A percentile compares a stretch with the other conserved stretches of the same genome.
These are phyloP conservation scores for Cheumatopsyche charites DNA, from an alignment of 1,140 invertebrate species.

Conservation along the genomic window DNA sequence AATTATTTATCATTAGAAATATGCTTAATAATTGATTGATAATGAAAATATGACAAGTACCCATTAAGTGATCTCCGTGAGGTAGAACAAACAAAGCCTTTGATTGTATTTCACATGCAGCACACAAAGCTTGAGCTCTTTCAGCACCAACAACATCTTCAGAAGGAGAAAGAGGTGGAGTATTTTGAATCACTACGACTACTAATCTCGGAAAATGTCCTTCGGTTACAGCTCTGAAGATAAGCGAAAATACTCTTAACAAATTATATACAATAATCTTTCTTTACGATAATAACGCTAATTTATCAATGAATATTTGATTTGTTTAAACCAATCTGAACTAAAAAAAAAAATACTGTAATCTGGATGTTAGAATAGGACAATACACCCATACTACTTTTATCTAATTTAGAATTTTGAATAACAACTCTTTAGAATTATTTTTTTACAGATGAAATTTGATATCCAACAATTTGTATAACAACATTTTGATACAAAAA, in stretches of 20 bases:
- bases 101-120: constrained; percentile 87
- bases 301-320: not conserved
- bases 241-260: not conserved
- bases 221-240: constrained; percentile 59
- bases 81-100: constrained; percentile 93
- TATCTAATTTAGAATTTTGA: no score
- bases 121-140: constrained; percentile 85
- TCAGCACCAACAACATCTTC: constrained; percentile 90
- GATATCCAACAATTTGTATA: constrained; percentile 62
- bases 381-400: no score
- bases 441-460: no score
- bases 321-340: not conserved
- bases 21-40: constrained; percentile 11
- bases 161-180: constrained; percentile 74
- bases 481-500: not conserved
- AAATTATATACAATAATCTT: not conserved
- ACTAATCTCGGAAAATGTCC: constrained; percentile 87
- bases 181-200: constrained; percentile 88
- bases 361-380: no score
- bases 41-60: constrained; percentile 53
- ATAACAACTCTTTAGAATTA: not conserved
- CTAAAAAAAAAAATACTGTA: no score
- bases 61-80: constrained; percentile 87
- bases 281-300: no score
- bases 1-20: constrained; percentile 26